Base-by-base conservation (phyloP, 2,888 invertebrate genomes). In the Lasioglossum vierecki region DNA sequence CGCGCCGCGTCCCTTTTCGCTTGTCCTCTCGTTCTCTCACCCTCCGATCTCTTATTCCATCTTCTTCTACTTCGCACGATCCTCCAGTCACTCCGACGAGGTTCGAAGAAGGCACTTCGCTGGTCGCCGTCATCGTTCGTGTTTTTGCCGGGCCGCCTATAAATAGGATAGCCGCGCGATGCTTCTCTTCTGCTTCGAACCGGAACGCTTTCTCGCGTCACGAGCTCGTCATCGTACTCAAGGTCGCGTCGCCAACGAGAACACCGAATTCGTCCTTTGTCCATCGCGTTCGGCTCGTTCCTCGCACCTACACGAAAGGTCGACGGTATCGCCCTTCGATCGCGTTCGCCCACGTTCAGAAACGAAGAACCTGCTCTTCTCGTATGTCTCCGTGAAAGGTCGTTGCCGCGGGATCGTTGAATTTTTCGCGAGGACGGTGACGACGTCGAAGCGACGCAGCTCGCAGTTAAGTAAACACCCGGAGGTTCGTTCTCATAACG, bases 131-230 rank as follows among this genome's bases (percentile, higher is more conserved):
- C 91, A 91, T 92, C 92, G 89, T 91, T 90, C 92, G 91, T 87
- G 93, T 92, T 92, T 92, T 92, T 92, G 91, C 91, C 90, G 86
- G 86, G 86, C 87, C 88, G 87, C 83, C 90, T 93, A 93, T 93
- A 93, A 93, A 93, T 93, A 93, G 93, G 83, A 80, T 84, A 83
- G 79, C 78, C 80, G 83, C 83, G 80, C 84, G 78, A 79, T 84
- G 72, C 82, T 77, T 82, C 79, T 84, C 79, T 82, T 84, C 79
- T 84, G 81, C 84, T 77, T 70, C 78, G 60, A 80, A 74, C 77
- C 85, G 82, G 79, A 85, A 78, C 85, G 86, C 84, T 86, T 91
- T 90, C 87, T 90, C 89, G 85, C 91, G 89, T 91, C 90, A 88
- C 83, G 83, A 81, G 85, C 85, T 86, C 91, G 89, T 89, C 90